phyloP scores from a whole-genome alignment of 2,797 vertebrate species.

The Sebastes ruberrimus region DNA sequence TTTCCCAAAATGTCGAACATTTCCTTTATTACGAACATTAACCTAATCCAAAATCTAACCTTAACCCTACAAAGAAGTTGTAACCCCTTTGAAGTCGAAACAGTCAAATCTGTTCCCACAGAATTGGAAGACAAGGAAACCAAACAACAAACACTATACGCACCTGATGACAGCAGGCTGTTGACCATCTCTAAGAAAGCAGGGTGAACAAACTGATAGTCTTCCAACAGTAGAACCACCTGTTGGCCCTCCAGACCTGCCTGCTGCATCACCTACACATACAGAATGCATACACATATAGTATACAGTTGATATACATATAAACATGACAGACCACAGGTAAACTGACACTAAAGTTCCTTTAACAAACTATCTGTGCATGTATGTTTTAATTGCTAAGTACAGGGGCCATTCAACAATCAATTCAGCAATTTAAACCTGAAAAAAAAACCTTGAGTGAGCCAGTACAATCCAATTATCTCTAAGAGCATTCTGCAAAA shows the following conservation, averaged over 20 bases:
- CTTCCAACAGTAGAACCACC: slow-evolving; percentile 92
- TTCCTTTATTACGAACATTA: background rate
- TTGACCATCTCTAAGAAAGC: slow-evolving; percentile 97
- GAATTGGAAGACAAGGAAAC: background rate
- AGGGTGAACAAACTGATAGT: slow-evolving; percentile 93
- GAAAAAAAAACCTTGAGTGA: background rate
- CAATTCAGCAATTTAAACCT: background rate
- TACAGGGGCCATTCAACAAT: background rate
- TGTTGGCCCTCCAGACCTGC: slow-evolving; percentile 93
- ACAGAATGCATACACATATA: background rate
- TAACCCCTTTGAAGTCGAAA: background rate
- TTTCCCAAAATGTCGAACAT: background rate
- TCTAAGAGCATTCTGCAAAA: background rate
- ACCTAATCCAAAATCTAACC: background rate
- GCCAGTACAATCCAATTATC: background rate
- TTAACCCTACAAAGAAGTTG: background rate
- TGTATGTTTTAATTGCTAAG: background rate
- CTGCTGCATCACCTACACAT: slow-evolving; percentile 91
- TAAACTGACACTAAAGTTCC: background rate
- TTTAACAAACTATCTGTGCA: background rate
- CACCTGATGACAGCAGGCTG: slow-evolving; percentile 95
- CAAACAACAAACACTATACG: slow-evolving; percentile 1
- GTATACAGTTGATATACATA: background rate
- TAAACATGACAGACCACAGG: background rate
- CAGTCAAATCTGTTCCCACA: background rate